Percentiles rank a stretch among this genome's conserved stretches.
Conservation (phyloP, 2,888 invertebrate species). For the Conomelus anceps region DNA sequence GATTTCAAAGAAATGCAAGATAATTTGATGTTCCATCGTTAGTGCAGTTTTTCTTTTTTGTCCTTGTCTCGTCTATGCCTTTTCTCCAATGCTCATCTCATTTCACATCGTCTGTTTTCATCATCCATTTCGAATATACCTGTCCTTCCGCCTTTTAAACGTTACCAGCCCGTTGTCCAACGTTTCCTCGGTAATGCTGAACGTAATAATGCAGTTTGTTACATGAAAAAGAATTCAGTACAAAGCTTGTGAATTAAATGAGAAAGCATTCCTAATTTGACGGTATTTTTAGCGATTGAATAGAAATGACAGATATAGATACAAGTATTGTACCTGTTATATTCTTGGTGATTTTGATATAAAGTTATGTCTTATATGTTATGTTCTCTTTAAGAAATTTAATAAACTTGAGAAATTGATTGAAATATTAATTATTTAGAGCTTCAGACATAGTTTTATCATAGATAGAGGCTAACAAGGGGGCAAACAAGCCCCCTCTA, state of each 20-base stretch:
- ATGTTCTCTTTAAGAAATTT: too few relatives aligned
- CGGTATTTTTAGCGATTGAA: not conserved
- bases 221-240: not conserved
- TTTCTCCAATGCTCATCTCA: not conserved
- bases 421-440: too few relatives aligned
- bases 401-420: too few relatives aligned
- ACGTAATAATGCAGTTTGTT: not conserved
- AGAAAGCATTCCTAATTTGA: not conserved
- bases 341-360: too few relatives aligned
- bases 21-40: not conserved
- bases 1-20: not conserved
- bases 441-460: too few relatives aligned
- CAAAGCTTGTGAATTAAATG: not conserved
- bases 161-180: not conserved
- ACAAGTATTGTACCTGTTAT: too few relatives aligned
- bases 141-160: not conserved
- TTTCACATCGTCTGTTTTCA: not conserved
- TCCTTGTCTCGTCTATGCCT: not conserved
- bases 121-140: not conserved
- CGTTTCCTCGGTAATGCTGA: not conserved
- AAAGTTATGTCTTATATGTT: not conserved
- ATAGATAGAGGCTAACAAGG: too few relatives aligned
- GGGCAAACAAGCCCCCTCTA: too few relatives aligned
- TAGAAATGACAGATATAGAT: not conserved
- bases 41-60: not conserved